Conservation (phyloP, 2,888 invertebrate genomes). For the Ennomos fuscantarius region DNA sequence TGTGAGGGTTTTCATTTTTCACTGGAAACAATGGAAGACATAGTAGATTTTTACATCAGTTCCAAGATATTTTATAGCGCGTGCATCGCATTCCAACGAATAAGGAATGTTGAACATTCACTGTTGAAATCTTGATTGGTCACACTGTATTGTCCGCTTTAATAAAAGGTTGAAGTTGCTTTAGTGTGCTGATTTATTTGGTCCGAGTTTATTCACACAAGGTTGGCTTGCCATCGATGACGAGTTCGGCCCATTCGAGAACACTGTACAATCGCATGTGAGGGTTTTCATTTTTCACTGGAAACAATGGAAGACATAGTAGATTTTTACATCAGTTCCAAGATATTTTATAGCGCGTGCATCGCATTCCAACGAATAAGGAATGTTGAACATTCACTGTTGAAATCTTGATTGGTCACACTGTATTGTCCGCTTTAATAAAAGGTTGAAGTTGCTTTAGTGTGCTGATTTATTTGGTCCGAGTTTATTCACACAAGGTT, state of each 20-base stretch:
- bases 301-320: constrained; percentile 40
- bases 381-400: no score
- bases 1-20: constrained; percentile 71
- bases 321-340: no score
- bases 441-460: not conserved
- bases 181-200: not conserved
- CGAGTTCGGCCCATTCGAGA: constrained; percentile 68
- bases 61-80: no score
- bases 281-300: constrained; percentile 73
- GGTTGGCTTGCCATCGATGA: constrained; percentile 66
- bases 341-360: no score
- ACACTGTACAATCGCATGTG: constrained; percentile 70
- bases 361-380: no score
- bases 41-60: no score
- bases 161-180: not conserved
- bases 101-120: no score
- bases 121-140: no score
- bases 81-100: no score
- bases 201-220: constrained; percentile 34
- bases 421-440: no score
- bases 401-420: no score
- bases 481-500: constrained; percentile 38
- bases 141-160: no score
- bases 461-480: not conserved
- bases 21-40: constrained; percentile 56